Evolutionary conservation across 2,888 invertebrate species (phyloP).

Genomic region (Synanthedon formicaeformis): DNA sequence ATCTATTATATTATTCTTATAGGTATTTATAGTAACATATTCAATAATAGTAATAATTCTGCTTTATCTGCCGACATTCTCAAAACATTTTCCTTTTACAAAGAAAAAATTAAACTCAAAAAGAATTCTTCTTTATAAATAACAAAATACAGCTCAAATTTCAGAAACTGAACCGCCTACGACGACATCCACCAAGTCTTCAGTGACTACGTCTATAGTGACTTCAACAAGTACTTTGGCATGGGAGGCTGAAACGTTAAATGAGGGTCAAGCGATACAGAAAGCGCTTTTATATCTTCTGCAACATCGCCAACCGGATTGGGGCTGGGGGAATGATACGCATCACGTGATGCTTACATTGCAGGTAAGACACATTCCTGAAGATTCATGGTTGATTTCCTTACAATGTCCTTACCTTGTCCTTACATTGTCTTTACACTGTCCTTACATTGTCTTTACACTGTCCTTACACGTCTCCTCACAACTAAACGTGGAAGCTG

Average conservation of each 20-base stretch:
- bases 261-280: conserved; percentile 71
- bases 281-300: conserved; percentile 80
- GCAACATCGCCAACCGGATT: conserved; percentile 78
- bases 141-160: background rate
- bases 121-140: background rate
- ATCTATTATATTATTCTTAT: too few species aligned
- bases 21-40: too few species aligned
- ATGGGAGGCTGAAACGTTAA: conserved; percentile 54
- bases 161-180: conserved; percentile 47
- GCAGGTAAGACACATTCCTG: conserved; percentile 54
- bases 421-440: too few species aligned
- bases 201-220: conserved; percentile 28
- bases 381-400: too few species aligned
- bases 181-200: conserved; percentile 33
- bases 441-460: too few species aligned
- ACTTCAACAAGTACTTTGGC: conserved; percentile 36
- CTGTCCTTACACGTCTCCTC: too few species aligned
- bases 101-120: too few species aligned
- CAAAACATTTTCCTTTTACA: too few species aligned
- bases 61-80: too few species aligned
- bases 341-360: conserved; percentile 85
- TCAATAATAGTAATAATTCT: too few species aligned
- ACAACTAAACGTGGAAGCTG: too few species aligned
- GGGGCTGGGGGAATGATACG: conserved; percentile 88
- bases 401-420: too few species aligned